Base-by-base conservation (phyloP, 2,888 invertebrate species). In the Crioceris asparagi region DNA sequence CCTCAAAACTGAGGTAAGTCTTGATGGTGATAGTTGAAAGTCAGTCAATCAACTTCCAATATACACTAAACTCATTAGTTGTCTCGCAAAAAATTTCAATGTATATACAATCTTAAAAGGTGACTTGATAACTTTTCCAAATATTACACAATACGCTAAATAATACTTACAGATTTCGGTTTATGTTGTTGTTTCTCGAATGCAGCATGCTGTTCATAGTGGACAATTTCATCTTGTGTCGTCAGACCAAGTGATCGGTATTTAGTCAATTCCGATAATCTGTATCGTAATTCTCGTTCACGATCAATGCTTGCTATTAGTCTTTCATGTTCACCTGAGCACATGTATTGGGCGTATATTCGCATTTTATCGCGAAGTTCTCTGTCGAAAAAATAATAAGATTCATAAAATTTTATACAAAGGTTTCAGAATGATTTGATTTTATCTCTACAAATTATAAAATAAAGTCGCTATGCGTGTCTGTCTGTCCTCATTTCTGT, bases 211-310 rank as follows among this genome's bases (percentile, higher is more conserved):
- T 87, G 85, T 56, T 91, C 91, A 61, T 87, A 88, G 61, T 90
- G 87, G 19, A 84, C 75, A 54, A 88, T 84, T 60, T 92, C 91
- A 58, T 85, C 83, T 35, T 82, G 75, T 29, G 78, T 73, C 2
- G 85, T 83, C 25, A 93, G 74, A 17, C 93, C 93, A 51, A 90
- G 82, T 53, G 83, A 79, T 17, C 93, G 73, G 66, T 91, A 85
- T 43, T 86, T 79, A 60, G 80, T 74, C 29, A 88, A 66, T 66
- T 93, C 93, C 2, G 81, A 79, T 16, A 92, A 71, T 4, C 92
- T 74, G 52, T 82, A 73, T 47, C 88, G 77, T 41, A 93, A 68
- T 57, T 91, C 90, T 48, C 83, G 77, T 65, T 93, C 91, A 38
- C 85, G 74, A 65, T 85, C 83, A 36, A 90, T 63, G 43, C 82